These are phyloP conservation scores for Thera obeliscata DNA, from an alignment of 2,888 invertebrate genomes.

Conservation along the genomic window DNA sequence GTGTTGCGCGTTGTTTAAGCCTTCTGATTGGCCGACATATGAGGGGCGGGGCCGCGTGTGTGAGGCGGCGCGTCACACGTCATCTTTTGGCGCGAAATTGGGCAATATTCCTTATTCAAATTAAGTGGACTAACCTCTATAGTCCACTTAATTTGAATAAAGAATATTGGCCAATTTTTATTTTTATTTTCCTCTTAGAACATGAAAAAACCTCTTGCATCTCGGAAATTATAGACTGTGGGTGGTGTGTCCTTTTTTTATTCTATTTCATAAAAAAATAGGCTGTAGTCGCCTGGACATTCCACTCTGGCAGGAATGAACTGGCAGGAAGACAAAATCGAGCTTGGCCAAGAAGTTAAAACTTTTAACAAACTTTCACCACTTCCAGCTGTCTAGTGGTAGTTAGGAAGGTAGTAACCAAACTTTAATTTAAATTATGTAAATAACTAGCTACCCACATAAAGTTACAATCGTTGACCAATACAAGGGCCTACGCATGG, in stretches of 20 bases:
- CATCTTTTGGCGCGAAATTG: slow-evolving; percentile 79
- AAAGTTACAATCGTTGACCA: no score
- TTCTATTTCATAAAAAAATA: background rate
- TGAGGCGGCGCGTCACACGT: slow-evolving; percentile 71
- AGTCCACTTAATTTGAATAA: slow-evolving; percentile 52
- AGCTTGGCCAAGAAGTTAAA: slow-evolving; percentile 12
- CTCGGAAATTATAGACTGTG: no score
- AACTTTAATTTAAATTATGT: background rate
- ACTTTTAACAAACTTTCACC: slow-evolving; percentile 10
- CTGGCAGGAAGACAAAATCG: slow-evolving; percentile 1
- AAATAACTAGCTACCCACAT: background rate
- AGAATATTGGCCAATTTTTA: slow-evolving; percentile 63
- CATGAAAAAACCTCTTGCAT: no score
- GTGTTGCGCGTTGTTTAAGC: slow-evolving; percentile 81
- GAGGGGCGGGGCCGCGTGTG: slow-evolving; percentile 77
- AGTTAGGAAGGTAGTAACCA: background rate
- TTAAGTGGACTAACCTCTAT: slow-evolving; percentile 30
- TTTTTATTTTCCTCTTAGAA: no score
- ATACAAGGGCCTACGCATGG: no score
- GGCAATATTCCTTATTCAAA: slow-evolving; percentile 61
- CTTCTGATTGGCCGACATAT: slow-evolving; percentile 77
- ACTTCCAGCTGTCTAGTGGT: background rate
- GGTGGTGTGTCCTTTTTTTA: no score
- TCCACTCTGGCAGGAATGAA: background rate
- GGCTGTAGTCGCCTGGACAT: background rate